These are phyloP conservation scores for Antechinus stuartii DNA, from an alignment of 2,113 vertebrate genomes.

Conservation along the genomic window DNA sequence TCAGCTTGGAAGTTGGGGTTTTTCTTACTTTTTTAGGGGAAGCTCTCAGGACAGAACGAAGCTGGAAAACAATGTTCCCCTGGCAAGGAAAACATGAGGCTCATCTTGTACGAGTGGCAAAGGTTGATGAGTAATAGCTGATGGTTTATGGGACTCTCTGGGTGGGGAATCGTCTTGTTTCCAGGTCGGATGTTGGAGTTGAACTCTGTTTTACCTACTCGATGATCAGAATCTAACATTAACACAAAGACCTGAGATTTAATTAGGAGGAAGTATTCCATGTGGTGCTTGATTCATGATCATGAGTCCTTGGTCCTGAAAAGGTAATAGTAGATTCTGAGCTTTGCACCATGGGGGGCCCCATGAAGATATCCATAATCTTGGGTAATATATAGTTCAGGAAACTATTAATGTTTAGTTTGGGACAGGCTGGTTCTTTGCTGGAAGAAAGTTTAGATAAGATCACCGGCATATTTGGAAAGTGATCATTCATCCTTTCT, in stretches of 20 bases:
- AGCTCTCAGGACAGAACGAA: not conserved
- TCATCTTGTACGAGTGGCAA: not conserved
- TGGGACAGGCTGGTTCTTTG: not conserved
- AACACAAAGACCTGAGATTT: not conserved
- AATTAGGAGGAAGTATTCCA: not conserved
- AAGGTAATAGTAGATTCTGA: not conserved
- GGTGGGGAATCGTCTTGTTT: not conserved
- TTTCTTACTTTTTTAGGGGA: not conserved
- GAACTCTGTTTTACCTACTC: not conserved
- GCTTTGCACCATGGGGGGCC: not conserved
- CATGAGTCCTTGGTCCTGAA: not conserved
- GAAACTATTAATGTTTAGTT: not conserved
- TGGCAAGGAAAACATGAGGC: not conserved
- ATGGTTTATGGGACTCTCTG: not conserved
- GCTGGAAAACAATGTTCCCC: not conserved
- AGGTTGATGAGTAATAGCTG: not conserved
- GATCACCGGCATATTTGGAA: not conserved
- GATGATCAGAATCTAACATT: not conserved
- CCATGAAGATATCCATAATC: not conserved
- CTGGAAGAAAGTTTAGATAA: not conserved
- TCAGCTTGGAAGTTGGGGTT: not conserved
- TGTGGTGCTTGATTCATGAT: not conserved
- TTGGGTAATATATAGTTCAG: not conserved
- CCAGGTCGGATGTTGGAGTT: not conserved
- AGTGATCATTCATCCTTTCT: not conserved